Percentiles rank a stretch among this genome's conserved stretches.
Conservation (phyloP, 53 echinoderm and acorn worm genomes). For the Holothuria scabra region DNA sequence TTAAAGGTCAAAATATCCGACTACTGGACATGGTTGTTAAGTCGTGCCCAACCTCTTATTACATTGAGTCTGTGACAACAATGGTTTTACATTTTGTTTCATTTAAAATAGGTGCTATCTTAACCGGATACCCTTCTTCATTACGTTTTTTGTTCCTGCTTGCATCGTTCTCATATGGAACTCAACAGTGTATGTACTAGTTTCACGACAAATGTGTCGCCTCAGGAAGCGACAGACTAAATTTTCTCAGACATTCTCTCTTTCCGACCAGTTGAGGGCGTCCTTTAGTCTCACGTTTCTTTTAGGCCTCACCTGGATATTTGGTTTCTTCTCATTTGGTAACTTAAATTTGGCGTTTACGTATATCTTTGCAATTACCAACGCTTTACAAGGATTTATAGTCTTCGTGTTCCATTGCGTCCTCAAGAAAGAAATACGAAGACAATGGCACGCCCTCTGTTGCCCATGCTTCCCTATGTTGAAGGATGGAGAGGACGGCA, state of each 20-base stretch:
- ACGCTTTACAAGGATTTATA: slow-evolving; percentile 81
- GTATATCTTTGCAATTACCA: slow-evolving; percentile 88
- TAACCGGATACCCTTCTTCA: slow-evolving; percentile 71
- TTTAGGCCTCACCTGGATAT: slow-evolving; percentile 88
- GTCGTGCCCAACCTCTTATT: no score
- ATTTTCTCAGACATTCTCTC: slow-evolving; percentile 69
- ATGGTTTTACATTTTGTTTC: background rate
- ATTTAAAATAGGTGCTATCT: slow-evolving; percentile 80
- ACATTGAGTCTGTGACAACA: no score
- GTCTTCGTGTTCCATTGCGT: slow-evolving; percentile 88
- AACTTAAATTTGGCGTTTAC: slow-evolving; percentile 76
- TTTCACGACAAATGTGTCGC: slow-evolving; percentile 75
- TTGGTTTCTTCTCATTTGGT: slow-evolving; percentile 86
- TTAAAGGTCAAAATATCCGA: no score
- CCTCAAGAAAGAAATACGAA: slow-evolving; percentile 78
- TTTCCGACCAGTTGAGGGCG: slow-evolving; percentile 76
- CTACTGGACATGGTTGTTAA: no score
- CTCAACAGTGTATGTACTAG: slow-evolving; percentile 74
- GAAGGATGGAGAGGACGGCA: slow-evolving; percentile 54
- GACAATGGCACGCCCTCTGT: slow-evolving; percentile 74
- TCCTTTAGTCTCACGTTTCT: slow-evolving; percentile 85
- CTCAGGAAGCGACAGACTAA: slow-evolving; percentile 77
- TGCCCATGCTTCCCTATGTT: slow-evolving; percentile 74
- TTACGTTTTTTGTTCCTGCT: slow-evolving; percentile 73
- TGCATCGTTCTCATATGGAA: slow-evolving; percentile 88